These are phyloP conservation scores for Zygaena filipendulae DNA, from an alignment of 2,888 invertebrate species.

Conservation along the genomic window DNA sequence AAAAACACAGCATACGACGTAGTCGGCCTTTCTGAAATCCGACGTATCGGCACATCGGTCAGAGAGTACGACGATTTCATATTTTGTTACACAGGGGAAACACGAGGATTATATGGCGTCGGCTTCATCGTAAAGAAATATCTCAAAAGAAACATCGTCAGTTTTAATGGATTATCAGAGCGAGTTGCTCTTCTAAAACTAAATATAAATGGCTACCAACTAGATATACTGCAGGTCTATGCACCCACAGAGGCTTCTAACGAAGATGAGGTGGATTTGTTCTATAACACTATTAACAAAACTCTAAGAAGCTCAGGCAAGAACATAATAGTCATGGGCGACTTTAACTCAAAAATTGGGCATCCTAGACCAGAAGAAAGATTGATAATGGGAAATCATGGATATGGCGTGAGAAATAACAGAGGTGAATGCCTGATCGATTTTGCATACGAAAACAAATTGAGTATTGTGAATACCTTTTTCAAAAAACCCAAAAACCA, in stretches of 20 bases:
- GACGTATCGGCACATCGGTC: conserved; percentile 5
- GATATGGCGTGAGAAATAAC: no score
- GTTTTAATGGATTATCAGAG: conserved; percentile 8
- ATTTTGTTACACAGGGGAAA: conserved; percentile 6
- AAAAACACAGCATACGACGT: conserved; percentile 1
- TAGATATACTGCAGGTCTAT: conserved; percentile 14
- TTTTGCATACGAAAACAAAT: no score
- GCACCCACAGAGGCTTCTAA: conserved; percentile 13
- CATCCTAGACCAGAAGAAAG: conserved; percentile 4
- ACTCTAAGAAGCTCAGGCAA: conserved; percentile 5
- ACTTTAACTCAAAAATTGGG: conserved; percentile 10
- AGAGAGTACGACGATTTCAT: conserved; percentile 8
- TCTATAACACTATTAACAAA: conserved; percentile 13
- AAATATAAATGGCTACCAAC: not conserved
- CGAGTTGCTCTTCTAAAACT: conserved; percentile 9
- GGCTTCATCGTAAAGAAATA: conserved; percentile 10
- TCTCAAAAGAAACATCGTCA: conserved; percentile 5
- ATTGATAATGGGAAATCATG: conserved; percentile 5
- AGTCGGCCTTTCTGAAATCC: not conserved
- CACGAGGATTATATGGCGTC: conserved; percentile 3
- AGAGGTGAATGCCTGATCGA: no score
- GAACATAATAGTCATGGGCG: conserved; percentile 11
- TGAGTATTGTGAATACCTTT: no score
- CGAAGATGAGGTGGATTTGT: conserved; percentile 10
- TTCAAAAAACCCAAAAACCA: conserved; percentile 1